These are phyloP conservation scores for Holotrichia oblita DNA, from an alignment of 1,140 invertebrate species.

Conservation along the genomic window DNA sequence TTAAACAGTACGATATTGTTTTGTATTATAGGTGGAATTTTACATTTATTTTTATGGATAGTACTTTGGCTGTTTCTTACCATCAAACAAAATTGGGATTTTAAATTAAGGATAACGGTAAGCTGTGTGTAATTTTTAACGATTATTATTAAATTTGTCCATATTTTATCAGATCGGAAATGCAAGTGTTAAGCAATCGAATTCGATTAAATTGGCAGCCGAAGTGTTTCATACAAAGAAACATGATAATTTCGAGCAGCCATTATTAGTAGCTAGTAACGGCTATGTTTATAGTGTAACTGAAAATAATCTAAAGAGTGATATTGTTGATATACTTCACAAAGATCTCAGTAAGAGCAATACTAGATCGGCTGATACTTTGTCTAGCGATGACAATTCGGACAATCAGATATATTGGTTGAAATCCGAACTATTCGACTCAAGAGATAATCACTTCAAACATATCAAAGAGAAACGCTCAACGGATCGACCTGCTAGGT, in stretches of 20 bases:
- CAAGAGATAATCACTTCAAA: slow-evolving; percentile 39
- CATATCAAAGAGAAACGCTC: slow-evolving; percentile 27
- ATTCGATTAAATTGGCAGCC: slow-evolving; percentile 70
- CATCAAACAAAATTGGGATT: slow-evolving; percentile 80
- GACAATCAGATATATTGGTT: slow-evolving; percentile 84
- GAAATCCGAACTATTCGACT: slow-evolving; percentile 67
- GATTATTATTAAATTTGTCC: not conserved
- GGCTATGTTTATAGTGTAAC: slow-evolving; percentile 76
- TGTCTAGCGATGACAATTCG: slow-evolving; percentile 63
- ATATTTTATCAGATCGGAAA: slow-evolving; percentile 62
- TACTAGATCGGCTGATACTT: slow-evolving; percentile 63
- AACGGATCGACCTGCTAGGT: slow-evolving; percentile 54
- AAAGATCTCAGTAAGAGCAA: slow-evolving; percentile 69
- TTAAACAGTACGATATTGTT: slow-evolving; percentile 77
- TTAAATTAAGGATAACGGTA: slow-evolving; percentile 76
- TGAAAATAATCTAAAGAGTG: slow-evolving; percentile 73
- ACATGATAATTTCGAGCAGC: slow-evolving; percentile 66
- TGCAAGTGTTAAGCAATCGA: slow-evolving; percentile 69
- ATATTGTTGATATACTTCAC: slow-evolving; percentile 76
- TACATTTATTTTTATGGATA: slow-evolving; percentile 82
- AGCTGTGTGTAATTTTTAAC: slow-evolving; percentile 39
- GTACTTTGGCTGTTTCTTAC: slow-evolving; percentile 82
- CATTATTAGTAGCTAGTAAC: slow-evolving; percentile 75
- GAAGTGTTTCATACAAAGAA: slow-evolving; percentile 65
- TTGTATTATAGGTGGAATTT: slow-evolving; percentile 68